Base-by-base conservation (phyloP, 2,888 invertebrate genomes). In the Portevinia maculata region DNA sequence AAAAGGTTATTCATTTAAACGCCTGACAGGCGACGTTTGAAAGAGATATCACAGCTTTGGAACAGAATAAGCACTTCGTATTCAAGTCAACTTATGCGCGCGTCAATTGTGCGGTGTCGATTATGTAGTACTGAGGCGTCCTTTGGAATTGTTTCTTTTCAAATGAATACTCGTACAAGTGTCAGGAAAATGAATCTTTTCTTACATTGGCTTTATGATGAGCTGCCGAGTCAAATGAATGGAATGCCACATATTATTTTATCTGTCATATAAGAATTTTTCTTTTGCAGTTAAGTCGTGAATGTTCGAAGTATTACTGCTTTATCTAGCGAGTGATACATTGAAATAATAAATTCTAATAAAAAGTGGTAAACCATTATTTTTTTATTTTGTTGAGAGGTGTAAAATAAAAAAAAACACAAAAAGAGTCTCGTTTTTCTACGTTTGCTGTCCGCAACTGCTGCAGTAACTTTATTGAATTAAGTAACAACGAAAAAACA, bases 41-140 rank as follows among this genome's bases (percentile, higher is more conserved):
- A 32, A 37, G 53, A 52, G 37, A 69, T 67, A 74, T 53, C 53
- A 62, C 67, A 7, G 50, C 55, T 17, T 57, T 24, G 11, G 28
- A 34, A 62, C 4, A 52, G 30, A 52, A 53, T 32, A 60, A 34
- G 32, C 46, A 75, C 44, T 79, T 69, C 30, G 74, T 69, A 81
- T 75, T 62, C 75, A 81, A 71, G 76, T 70, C 59, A 65, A 71
- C 48, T 65, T 70, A 71, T 70, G 55, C 50, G 59, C 15, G 3
- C 21, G 65, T 71, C 81, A 60, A 76, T 81, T 65, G 65, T 81
- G 28, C 34, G 64, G 62, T 70, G 67, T 67, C 64, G 53, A 60
- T 71, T 81, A 71, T 71, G 81, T 76, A 71, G 65, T 81, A 65
- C 65, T 64, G 69, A 70, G 57, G 17, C 62, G 48, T 37, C 48